Evolutionary conservation across 2,797 vertebrate genomes (phyloP).

Genomic region (Coregonus suidteri): DNA sequence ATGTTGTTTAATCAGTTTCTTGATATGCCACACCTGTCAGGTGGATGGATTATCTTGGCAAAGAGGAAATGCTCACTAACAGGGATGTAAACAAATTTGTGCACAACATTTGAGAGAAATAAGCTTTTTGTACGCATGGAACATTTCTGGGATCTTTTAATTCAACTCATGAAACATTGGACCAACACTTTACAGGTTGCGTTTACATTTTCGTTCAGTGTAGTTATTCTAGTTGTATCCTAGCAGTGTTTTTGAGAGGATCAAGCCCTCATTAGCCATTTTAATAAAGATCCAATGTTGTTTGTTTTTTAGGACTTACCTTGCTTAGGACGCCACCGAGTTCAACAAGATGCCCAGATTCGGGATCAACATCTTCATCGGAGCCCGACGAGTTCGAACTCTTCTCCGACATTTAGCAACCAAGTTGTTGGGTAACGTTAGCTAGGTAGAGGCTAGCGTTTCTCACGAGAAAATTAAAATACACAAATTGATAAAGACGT

Average conservation of each 20-base stretch:
- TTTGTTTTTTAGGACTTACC: slow-evolving; percentile 65
- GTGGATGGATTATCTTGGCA: too few relatives aligned
- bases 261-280: neutral
- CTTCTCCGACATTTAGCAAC: slow-evolving; percentile 90
- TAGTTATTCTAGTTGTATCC: neutral
- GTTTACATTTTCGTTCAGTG: too few relatives aligned
- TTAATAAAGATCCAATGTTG: neutral
- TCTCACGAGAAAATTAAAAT: neutral
- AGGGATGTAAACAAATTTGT: too few relatives aligned
- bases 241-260: neutral
- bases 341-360: slow-evolving; percentile 87
- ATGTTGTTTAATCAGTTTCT: too few relatives aligned
- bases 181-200: too few relatives aligned
- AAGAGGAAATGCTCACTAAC: too few relatives aligned
- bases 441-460: neutral
- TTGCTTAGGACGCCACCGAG: slow-evolving; percentile 91
- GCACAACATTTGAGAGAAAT: too few relatives aligned
- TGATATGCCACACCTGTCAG: too few relatives aligned
- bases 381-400: slow-evolving; percentile 92
- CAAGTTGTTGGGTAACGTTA: neutral
- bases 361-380: slow-evolving; percentile 94
- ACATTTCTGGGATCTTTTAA: too few relatives aligned
- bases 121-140: too few relatives aligned
- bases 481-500: neutral
- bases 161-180: too few relatives aligned